These are phyloP conservation scores for Mnemiopsis leidyi DNA, from an alignment of 37 sponge, comb jelly and placozoan species.

Conservation along the genomic window DNA sequence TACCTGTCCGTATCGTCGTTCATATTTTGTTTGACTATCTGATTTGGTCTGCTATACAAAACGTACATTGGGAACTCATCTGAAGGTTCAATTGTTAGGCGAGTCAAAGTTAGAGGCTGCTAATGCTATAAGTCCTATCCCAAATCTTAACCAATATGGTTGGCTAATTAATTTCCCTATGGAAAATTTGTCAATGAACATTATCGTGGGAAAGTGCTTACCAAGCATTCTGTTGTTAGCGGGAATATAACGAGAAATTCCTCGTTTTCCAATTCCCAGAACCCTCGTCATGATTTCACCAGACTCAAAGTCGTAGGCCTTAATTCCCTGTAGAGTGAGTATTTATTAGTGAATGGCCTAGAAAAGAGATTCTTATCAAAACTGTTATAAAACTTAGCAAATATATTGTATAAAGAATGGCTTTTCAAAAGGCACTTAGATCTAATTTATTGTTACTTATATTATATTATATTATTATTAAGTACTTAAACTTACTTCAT, in stretches of 20 bases:
- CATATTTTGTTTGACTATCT: not conserved
- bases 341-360: not conserved
- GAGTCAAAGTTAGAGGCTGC: no score
- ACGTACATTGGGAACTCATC: conserved; percentile 5
- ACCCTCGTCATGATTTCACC: not conserved
- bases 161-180: no score
- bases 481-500: not conserved
- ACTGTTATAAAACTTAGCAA: no score
- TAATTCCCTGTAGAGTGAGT: not conserved
- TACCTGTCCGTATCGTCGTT: not conserved
- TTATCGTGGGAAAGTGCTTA: not conserved
- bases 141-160: no score
- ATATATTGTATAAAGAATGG: no score
- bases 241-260: not conserved
- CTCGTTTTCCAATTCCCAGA: not conserved
- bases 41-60: not conserved
- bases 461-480: no score
- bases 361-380: not conserved
- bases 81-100: no score
- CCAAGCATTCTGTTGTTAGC: not conserved
- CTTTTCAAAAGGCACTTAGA: no score
- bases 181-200: not conserved
- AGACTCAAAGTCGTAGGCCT: not conserved
- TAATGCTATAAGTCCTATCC: no score
- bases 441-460: no score